These are phyloP conservation scores for Cariama cristata DNA, from an alignment of 2,113 vertebrate species.

Conservation along the genomic window DNA sequence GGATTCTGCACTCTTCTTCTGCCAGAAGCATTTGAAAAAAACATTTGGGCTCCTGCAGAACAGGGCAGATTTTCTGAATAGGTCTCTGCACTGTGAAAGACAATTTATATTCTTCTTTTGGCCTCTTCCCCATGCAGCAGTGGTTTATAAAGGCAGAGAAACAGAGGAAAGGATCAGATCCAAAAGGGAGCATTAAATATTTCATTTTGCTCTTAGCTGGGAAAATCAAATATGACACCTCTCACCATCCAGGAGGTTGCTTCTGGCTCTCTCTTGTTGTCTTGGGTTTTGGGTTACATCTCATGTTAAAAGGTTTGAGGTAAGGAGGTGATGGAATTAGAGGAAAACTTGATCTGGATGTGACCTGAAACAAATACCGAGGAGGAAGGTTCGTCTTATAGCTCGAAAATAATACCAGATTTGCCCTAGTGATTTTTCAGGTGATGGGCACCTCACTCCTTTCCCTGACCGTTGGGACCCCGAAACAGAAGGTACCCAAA, in stretches of 20 bases:
- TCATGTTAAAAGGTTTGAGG: neutral
- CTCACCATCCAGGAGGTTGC: neutral
- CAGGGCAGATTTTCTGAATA: neutral
- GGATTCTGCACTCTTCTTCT: neutral
- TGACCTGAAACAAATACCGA: neutral
- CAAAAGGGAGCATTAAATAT: neutral
- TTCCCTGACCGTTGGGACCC: neutral
- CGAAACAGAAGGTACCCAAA: neutral
- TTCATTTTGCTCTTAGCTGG: neutral
- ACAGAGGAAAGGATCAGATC: neutral
- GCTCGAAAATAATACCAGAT: neutral
- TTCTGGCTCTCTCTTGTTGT: neutral
- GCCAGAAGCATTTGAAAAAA: conserved; percentile 35
- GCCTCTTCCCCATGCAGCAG: neutral
- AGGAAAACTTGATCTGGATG: neutral
- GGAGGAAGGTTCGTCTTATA: neutral
- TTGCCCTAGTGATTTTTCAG: neutral
- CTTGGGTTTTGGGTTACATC: neutral
- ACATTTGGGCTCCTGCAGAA: conserved; percentile 4
- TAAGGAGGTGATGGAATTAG: neutral
- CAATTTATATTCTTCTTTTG: conserved; percentile 28
- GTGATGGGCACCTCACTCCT: neutral
- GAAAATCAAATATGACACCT: conserved; percentile 21
- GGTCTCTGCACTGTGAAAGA: neutral
- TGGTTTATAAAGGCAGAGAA: neutral